Evolutionary conservation across 2,888 invertebrate species (phyloP).

Genomic region (Caenorhabditis japonica): DNA sequence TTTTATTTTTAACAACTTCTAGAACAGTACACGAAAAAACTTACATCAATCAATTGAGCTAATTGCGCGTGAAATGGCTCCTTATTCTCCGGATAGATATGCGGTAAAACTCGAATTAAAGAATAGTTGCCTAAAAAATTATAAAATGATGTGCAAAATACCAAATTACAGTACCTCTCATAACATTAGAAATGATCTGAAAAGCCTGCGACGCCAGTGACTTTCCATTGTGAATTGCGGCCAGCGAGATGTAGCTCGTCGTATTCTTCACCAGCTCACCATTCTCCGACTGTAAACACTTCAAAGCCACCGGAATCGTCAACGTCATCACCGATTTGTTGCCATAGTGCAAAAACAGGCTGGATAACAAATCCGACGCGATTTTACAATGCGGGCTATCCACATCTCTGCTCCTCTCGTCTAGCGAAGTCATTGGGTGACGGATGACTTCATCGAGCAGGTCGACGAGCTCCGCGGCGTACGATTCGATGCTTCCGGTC

Average conservation of each 20-base stretch:
- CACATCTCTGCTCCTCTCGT: slow-evolving; percentile 83
- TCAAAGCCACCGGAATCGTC: slow-evolving; percentile 89
- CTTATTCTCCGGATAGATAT: slow-evolving; percentile 89
- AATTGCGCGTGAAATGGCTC: slow-evolving; percentile 89
- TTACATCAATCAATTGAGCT: slow-evolving; percentile 83
- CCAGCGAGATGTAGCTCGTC: slow-evolving; percentile 90
- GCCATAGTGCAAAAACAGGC: slow-evolving; percentile 88
- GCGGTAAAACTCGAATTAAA: slow-evolving; percentile 88
- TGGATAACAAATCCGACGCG: slow-evolving; percentile 92
- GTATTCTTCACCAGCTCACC: slow-evolving; percentile 90
- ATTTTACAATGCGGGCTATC: slow-evolving; percentile 97
- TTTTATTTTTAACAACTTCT: too few relatives aligned
- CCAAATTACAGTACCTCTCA: slow-evolving; percentile 82
- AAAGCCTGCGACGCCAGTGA: slow-evolving; percentile 89
- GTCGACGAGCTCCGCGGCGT: slow-evolving; percentile 87
- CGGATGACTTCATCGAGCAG: slow-evolving; percentile 89
- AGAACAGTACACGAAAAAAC: too few relatives aligned
- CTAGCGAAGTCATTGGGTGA: slow-evolving; percentile 79
- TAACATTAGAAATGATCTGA: slow-evolving; percentile 90
- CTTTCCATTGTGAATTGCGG: slow-evolving; percentile 90
- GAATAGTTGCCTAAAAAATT: slow-evolving; percentile 86
- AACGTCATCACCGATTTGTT: slow-evolving; percentile 86
- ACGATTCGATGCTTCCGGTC: slow-evolving; percentile 88
- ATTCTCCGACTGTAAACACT: slow-evolving; percentile 82
- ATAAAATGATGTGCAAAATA: background rate